Evolutionary conservation across 2,797 vertebrate genomes (phyloP).

Genomic region (Falco rusticolus): DNA sequence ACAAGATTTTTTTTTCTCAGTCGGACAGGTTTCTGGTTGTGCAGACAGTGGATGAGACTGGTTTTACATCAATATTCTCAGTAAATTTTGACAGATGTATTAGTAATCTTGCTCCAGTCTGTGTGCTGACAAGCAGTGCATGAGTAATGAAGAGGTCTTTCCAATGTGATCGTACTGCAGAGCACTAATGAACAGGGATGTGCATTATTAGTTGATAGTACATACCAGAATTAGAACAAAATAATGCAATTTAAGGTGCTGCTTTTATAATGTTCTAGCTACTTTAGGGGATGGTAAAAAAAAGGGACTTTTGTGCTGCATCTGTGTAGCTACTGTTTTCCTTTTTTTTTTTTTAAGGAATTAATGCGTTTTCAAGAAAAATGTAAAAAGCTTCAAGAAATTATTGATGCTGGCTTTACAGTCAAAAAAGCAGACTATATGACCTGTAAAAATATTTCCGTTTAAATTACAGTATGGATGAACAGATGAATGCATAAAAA

Average conservation of each 20-base stretch:
- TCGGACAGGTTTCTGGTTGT: background rate
- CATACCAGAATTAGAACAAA: slow-evolving; percentile 26
- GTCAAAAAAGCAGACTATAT: background rate
- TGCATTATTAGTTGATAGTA: slow-evolving; percentile 33
- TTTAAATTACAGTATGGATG: slow-evolving; percentile 29
- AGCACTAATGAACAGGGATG: slow-evolving; percentile 44
- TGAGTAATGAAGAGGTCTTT: slow-evolving; percentile 67
- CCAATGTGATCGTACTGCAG: slow-evolving; percentile 25
- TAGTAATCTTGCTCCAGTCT: slow-evolving; percentile 55
- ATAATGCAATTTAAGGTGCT: background rate
- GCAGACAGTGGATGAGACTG: background rate
- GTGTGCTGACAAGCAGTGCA: slow-evolving; percentile 58
- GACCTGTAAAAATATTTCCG: slow-evolving; percentile 50
- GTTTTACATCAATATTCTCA: slow-evolving; percentile 51
- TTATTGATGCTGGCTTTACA: background rate
- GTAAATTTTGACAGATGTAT: slow-evolving; percentile 60
- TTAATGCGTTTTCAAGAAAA: background rate
- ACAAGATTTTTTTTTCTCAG: background rate
- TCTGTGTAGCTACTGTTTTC: background rate
- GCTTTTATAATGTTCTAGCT: background rate
- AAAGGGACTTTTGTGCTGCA: background rate
- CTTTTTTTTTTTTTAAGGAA: background rate
- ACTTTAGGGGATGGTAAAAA: background rate
- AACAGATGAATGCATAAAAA: slow-evolving; percentile 34
- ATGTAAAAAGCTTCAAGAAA: background rate